phyloP scores from a whole-genome alignment of 2,113 vertebrate species.

The Myiozetetes cayanensis region DNA sequence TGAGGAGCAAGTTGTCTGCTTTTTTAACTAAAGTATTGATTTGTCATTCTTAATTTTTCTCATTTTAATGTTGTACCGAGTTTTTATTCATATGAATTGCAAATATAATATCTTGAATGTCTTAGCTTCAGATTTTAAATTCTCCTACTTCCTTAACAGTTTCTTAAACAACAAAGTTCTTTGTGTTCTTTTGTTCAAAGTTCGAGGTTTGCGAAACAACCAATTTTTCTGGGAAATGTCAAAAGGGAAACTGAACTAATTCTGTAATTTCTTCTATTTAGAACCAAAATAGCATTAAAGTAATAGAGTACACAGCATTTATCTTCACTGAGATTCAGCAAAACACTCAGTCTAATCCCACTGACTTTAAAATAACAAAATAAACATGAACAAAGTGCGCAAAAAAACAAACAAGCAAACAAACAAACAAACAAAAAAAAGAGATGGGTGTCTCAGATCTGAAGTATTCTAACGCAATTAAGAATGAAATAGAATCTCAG shows the following conservation, averaged over 20 bases:
- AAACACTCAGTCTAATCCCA: not conserved
- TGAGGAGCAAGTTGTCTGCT: not conserved
- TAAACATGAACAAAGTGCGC: not conserved
- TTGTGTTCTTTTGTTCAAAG: not conserved
- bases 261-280: not conserved
- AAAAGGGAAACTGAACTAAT: not conserved
- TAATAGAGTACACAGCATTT: not conserved
- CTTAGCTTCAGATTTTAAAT: not conserved
- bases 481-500: not conserved
- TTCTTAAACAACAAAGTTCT: not conserved
- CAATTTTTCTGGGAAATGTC: not conserved
- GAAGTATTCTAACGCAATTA: not conserved
- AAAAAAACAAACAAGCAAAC: not conserved
- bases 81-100: conserved; percentile 1
- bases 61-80: not conserved
- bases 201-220: not conserved
- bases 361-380: not conserved
- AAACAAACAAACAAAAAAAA: not conserved
- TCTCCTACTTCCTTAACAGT: not conserved
- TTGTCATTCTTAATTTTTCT: not conserved
- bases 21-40: not conserved
- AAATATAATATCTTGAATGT: not conserved
- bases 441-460: not conserved
- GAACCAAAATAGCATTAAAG: not conserved
- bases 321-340: not conserved